phyloP scores from a whole-genome alignment of 2,888 invertebrate genomes.

The Cheilosia variabilis region DNA sequence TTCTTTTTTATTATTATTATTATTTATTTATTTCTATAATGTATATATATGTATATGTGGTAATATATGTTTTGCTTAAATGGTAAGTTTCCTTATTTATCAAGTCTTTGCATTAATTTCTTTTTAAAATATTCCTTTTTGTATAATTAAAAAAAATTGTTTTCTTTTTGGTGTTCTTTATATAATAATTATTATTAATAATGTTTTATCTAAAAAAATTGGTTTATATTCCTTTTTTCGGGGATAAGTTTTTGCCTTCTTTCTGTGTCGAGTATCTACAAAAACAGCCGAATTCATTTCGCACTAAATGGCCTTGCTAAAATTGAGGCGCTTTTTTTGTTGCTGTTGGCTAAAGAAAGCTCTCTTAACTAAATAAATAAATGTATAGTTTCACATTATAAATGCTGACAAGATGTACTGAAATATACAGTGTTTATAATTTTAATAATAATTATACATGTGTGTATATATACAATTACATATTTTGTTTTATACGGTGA shows the following conservation, averaged over 20 bases:
- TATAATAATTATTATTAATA: constrained; percentile 66
- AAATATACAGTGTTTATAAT: constrained; percentile 56
- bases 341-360: constrained; percentile 33
- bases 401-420: constrained; percentile 71
- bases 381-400: constrained; percentile 67
- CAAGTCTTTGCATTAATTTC: constrained; percentile 71
- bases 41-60: constrained; percentile 59
- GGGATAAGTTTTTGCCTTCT: constrained; percentile 17
- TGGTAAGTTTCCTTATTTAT: constrained; percentile 67
- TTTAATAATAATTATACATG: constrained; percentile 31
- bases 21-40: constrained; percentile 31
- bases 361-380: constrained; percentile 39
- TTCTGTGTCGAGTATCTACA: constrained; percentile 56
- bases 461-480: constrained; percentile 70
- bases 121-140: constrained; percentile 59
- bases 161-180: constrained; percentile 71
- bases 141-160: constrained; percentile 71
- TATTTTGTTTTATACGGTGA: constrained; percentile 51
- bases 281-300: constrained; percentile 58
- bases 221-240: constrained; percentile 40
- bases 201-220: constrained; percentile 66
- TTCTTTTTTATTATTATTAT: constrained; percentile 20
- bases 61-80: constrained; percentile 52
- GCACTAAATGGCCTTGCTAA: constrained; percentile 25
- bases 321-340: constrained; percentile 34